A percentile compares a stretch with the other conserved stretches of the same genome.
Conservation (phyloP, 2,888 invertebrate genomes). For the Phalera bucephala region DNA sequence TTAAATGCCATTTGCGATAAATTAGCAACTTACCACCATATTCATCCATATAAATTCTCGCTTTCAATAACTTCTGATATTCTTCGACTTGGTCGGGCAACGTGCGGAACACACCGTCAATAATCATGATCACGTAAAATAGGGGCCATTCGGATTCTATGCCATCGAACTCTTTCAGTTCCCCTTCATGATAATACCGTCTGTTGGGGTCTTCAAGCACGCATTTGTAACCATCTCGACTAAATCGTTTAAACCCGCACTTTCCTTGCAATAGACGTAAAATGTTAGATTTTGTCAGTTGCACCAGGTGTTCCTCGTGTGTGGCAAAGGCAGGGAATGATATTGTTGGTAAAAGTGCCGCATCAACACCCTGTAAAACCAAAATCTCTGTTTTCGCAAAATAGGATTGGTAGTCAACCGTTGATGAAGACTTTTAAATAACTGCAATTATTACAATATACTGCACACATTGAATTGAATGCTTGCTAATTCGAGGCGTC, state of each 20-base stretch:
- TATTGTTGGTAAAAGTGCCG: conserved; percentile 94
- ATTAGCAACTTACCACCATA: conserved; percentile 86
- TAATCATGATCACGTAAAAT: conserved; percentile 97
- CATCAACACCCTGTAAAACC: conserved; percentile 95
- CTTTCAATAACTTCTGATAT: conserved; percentile 93
- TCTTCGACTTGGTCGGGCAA: conserved; percentile 95
- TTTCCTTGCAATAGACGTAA: conserved; percentile 91
- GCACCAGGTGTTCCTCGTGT: conserved; percentile 95
- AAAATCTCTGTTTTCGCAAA: not conserved
- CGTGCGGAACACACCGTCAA: conserved; percentile 96
- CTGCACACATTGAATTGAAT: no score
- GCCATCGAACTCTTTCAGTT: conserved; percentile 97
- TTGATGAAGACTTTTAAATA: no score
- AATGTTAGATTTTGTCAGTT: conserved; percentile 93
- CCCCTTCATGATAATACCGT: conserved; percentile 93
- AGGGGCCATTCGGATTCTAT: conserved; percentile 99
- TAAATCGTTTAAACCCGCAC: conserved; percentile 97
- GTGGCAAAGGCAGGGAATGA: conserved; percentile 99
- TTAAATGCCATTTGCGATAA: no score
- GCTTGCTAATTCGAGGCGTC: no score
- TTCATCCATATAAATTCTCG: conserved; percentile 90
- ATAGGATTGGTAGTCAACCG: not conserved
- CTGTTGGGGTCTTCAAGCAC: conserved; percentile 91
- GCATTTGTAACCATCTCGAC: conserved; percentile 96
- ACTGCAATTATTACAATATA: no score